Base-by-base conservation (phyloP, 2,797 vertebrate species). In the Capromys pilorides region DNA sequence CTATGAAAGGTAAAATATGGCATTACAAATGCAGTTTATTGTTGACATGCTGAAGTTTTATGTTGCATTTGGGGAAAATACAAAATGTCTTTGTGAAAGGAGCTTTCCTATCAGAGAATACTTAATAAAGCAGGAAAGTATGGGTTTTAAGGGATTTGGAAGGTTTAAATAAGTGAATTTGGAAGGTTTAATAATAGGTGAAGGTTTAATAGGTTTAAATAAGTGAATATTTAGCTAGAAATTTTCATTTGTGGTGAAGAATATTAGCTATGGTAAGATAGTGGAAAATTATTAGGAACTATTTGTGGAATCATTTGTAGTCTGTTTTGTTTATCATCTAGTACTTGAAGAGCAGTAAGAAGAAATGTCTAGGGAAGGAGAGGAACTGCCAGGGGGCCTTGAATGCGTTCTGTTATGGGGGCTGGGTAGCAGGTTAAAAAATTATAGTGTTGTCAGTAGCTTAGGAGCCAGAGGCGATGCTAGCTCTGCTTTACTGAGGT, bases 1-100 rank as follows among this genome's bases (percentile, higher is more conserved):
- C n/a, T n/a, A n/a, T n/a, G n/a, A 85, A 89, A 94, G 54, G 28
- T 78, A 92, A 92, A 90, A 81, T 88, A 36, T 16, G 28, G 10
- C 13, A 62, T 82, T 51, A 81, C 64, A 95, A 84, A 64, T 18
- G n/a, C 26, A 64, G 62, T 78, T 94, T 75, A 80, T 21, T 77
- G 79, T 88, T 91, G 39, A 81, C 81, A 71, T 94, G 28, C 59
- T 69, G 85, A 16, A 86, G 71, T 62, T 88, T 75, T 84, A 19
- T 62, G 33, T 67, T 93, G 45, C 78, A 61, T 86, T 91, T 66
- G 89, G 71, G 77, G 79, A 90, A 78, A 61, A 28, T 21, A 80
- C 26, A 94, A 66, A 69, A 59, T 64, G 83, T 86, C 9, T 75
- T 57, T 85, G 82, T 87, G 45, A 28, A 64, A 54, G 33, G 62